These are phyloP conservation scores for Prolemur simus DNA, from an alignment of 2,113 vertebrate species.

Conservation along the genomic window DNA sequence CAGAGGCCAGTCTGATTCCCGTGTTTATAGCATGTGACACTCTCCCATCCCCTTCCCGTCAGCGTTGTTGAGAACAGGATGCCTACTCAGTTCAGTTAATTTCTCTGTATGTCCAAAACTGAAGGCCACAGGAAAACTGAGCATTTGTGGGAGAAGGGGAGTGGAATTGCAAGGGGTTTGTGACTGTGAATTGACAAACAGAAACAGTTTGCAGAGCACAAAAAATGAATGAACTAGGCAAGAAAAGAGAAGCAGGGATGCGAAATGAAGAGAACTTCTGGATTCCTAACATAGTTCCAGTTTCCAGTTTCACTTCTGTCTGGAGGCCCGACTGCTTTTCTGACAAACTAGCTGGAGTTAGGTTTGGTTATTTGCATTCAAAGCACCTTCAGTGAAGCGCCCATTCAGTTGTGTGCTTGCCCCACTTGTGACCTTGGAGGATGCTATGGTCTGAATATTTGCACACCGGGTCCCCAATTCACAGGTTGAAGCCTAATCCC, in stretches of 20 bases:
- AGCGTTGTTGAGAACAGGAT: neutral
- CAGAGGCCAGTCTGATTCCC: neutral
- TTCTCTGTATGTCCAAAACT: neutral
- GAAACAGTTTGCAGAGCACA: neutral
- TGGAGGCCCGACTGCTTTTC: neutral
- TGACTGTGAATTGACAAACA: neutral
- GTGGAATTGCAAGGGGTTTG: neutral
- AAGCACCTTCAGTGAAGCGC: neutral
- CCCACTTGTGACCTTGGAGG: neutral
- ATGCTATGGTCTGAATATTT: neutral
- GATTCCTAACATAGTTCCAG: neutral
- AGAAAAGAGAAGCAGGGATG: neutral
- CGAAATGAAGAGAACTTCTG: neutral
- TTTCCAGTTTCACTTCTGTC: neutral
- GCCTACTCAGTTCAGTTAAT: neutral
- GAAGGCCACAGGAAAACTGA: neutral
- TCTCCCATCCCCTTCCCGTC: neutral
- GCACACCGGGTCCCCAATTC: neutral
- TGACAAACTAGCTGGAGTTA: neutral
- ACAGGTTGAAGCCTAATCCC: neutral
- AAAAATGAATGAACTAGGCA: neutral
- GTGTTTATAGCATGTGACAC: neutral
- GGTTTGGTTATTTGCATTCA: neutral
- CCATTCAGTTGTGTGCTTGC: neutral
- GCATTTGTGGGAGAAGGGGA: neutral